phyloP scores from a whole-genome alignment of 2,113 vertebrate species.

The Pyxicephalus adspersus region DNA sequence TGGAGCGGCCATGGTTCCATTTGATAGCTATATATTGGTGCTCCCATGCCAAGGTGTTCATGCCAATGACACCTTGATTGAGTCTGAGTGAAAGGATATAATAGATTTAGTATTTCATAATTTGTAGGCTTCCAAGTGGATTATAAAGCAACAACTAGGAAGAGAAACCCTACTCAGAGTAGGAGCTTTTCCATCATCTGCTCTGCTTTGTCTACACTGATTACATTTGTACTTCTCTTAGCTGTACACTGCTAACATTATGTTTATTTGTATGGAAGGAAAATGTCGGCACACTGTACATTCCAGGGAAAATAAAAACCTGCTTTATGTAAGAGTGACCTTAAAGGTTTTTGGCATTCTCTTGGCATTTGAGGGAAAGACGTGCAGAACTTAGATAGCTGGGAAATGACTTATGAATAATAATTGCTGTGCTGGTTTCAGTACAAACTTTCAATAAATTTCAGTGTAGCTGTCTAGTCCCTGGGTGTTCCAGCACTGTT shows the following conservation, averaged over 20 bases:
- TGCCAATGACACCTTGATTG: no score
- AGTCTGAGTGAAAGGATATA: no score
- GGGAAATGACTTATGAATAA: slow-evolving; percentile 59
- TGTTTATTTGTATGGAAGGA: slow-evolving; percentile 21
- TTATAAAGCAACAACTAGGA: no score
- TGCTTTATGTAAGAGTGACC: slow-evolving; percentile 55
- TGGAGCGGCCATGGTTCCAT: no score
- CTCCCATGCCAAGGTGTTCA: no score
- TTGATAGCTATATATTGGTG: no score
- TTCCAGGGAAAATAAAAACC: slow-evolving; percentile 15
- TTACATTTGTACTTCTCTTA: not conserved
- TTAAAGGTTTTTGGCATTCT: slow-evolving; percentile 60
- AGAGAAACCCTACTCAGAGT: no score
- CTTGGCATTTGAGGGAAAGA: slow-evolving; percentile 61
- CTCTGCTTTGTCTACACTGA: not conserved
- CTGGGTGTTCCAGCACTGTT: slow-evolving; percentile 46
- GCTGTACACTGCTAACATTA: not conserved
- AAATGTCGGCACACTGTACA: slow-evolving; percentile 38
- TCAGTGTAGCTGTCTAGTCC: slow-evolving; percentile 47
- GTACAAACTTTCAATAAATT: slow-evolving; percentile 60
- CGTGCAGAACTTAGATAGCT: slow-evolving; percentile 45
- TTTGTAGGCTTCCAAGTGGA: no score
- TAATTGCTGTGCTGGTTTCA: slow-evolving; percentile 43
- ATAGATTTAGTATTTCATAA: no score
- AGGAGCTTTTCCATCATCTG: no score